These are phyloP conservation scores for Caenorhabditis virilis DNA, from an alignment of 2,888 invertebrate species.

Conservation along the genomic window DNA sequence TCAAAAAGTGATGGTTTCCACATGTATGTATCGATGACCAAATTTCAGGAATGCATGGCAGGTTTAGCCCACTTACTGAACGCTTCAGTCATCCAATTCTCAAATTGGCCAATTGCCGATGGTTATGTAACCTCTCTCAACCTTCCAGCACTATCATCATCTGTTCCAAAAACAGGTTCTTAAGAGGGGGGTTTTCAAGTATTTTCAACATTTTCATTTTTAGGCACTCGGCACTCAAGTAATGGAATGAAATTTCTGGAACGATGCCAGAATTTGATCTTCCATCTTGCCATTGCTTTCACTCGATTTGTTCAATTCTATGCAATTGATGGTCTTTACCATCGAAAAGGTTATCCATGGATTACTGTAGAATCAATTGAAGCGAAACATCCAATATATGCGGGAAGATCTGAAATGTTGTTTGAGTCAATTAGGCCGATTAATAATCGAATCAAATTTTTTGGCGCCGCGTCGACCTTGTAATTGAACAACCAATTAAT, in stretches of 20 bases:
- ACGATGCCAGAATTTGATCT: constrained; percentile 55
- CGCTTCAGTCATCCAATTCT: constrained; percentile 60
- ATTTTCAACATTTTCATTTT: constrained; percentile 8
- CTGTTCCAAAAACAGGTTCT: constrained; percentile 59
- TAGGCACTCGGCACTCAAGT: constrained; percentile 52
- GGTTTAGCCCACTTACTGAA: constrained; percentile 58
- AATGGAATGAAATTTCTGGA: constrained; percentile 50
- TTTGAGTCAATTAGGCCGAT: constrained; percentile 59
- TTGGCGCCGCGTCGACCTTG: constrained; percentile 57
- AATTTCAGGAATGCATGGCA: constrained; percentile 61
- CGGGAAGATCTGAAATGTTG: constrained; percentile 59
- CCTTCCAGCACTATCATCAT: constrained; percentile 55
- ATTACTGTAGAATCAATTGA: constrained; percentile 49
- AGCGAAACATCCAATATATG: constrained; percentile 58
- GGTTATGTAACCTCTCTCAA: constrained; percentile 61
- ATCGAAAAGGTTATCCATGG: constrained; percentile 41
- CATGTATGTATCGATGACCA: background rate
- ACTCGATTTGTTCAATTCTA: constrained; percentile 52
- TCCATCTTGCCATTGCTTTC: constrained; percentile 49
- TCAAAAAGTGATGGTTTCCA: no score
- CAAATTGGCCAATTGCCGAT: constrained; percentile 66
- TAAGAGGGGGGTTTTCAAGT: constrained; percentile 20
- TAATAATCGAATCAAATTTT: constrained; percentile 61
- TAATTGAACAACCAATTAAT: constrained; percentile 8
- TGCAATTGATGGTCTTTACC: constrained; percentile 48